These are phyloP conservation scores for Sitobion miscanthi DNA, from an alignment of 1,140 invertebrate species.

Conservation along the genomic window DNA sequence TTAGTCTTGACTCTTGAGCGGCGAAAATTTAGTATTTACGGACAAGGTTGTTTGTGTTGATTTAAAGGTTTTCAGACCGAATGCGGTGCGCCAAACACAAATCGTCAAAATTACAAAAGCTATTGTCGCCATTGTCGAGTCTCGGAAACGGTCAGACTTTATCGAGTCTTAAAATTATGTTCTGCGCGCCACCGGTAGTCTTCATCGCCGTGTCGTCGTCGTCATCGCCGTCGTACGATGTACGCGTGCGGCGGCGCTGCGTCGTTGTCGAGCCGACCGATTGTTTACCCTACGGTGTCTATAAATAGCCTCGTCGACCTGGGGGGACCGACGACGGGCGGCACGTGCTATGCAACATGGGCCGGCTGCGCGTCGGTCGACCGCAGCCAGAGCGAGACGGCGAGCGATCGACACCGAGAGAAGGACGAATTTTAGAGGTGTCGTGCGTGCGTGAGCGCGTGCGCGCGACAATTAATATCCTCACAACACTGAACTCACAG, in stretches of 20 bases:
- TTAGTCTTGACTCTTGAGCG: not conserved
- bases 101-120: not conserved
- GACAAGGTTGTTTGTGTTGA: not conserved
- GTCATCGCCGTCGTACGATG: not conserved
- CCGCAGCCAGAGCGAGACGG: not conserved
- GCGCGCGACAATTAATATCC: constrained; percentile 43
- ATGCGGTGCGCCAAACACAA: too few species aligned
- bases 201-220: not conserved
- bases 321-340: constrained; percentile 16
- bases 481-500: not conserved
- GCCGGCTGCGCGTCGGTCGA: not conserved
- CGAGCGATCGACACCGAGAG: not conserved
- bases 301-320: constrained; percentile 35
- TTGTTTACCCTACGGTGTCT: constrained; percentile 50
- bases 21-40: too few species aligned
- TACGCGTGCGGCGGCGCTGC: not conserved
- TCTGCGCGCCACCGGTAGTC: not conserved
- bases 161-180: not conserved
- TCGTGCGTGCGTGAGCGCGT: not conserved
- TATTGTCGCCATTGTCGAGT: not conserved
- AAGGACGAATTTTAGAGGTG: constrained; percentile 8
- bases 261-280: not conserved
- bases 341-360: constrained; percentile 41
- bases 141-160: not conserved
- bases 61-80: not conserved